Base-by-base conservation (phyloP, 2,888 invertebrate species). In the Plemyria rubiginata region DNA sequence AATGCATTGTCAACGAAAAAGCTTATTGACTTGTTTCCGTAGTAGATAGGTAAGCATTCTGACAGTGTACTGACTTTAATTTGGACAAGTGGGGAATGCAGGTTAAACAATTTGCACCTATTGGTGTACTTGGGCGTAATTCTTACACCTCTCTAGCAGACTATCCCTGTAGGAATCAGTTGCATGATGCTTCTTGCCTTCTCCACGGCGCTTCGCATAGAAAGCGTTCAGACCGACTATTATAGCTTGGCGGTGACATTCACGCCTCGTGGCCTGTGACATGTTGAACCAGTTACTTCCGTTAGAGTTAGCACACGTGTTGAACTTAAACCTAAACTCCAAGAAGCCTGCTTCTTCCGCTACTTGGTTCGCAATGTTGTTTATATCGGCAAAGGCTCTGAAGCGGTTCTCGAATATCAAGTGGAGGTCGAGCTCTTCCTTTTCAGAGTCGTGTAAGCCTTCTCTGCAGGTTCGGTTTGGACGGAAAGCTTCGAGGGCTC, bases 131-230 rank as follows among this genome's bases (percentile, higher is more conserved):
- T 22, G 36, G 2, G 54, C 46, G 38, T 54, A 54, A 22, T 36
- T 36, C 16, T 36, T 46, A 38, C 46, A 46, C 22, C 46, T 54
- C 22, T 16, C 1, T 46, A 54, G 9, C 46, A 56, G 28, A 6
- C 40, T 4, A 15, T 56, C 49, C 7, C 9, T 40, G 15, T 29
- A 56, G 4, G 48, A 48, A 40, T 56, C 55, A 40, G 13, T 28
- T 3, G 28, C 49, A 16, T 49, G 48, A 1, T 49, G 8, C 13
- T 49, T 56, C 49, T n/a, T 56, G 36, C 49, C n/a, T n/a, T n/a
- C n/a, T n/a, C n/a, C 55, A 4, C 55, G 55, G 15, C 55, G 55
- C n/a, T 56, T 56, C 15, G 13, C 13, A 9, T 49, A 49, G 15
- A 56, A 56, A n/a, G 40, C 29, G 28, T 49, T 29, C 11, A 40